Percentiles rank a stretch among this genome's conserved stretches.
Conservation (phyloP, 2,888 invertebrate genomes). For the Hermodice carunculata region DNA sequence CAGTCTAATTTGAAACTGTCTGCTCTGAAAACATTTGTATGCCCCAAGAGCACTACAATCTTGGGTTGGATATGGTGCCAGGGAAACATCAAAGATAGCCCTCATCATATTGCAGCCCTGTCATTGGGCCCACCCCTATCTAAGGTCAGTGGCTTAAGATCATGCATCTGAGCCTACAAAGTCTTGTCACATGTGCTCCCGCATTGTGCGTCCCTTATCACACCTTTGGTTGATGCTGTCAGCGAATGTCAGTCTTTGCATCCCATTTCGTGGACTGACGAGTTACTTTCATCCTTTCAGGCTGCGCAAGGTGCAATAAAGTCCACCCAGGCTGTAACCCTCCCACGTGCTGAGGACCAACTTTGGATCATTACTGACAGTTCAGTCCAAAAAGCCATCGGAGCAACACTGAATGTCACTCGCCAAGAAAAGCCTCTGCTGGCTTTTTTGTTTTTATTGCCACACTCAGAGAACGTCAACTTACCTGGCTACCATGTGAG, state of each 20-base stretch:
- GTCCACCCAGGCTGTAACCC: slow-evolving; percentile 9
- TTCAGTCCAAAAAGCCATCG: too few relatives aligned
- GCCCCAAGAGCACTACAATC: slow-evolving; percentile 26
- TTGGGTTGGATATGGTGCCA: slow-evolving; percentile 43
- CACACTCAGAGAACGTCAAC: background rate
- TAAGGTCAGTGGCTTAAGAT: slow-evolving; percentile 25
- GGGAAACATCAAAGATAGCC: slow-evolving; percentile 34
- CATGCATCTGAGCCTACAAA: too few relatives aligned
- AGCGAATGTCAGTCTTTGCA: background rate
- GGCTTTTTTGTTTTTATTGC: background rate
- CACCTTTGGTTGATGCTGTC: background rate
- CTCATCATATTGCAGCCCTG: slow-evolving; percentile 34
- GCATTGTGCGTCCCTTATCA: background rate
- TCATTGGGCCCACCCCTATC: slow-evolving; percentile 26
- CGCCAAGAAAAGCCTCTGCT: background rate
- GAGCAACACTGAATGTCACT: background rate
- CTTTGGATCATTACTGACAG: slow-evolving; percentile 35
- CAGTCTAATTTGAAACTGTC: slow-evolving; percentile 25
- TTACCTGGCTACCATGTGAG: background rate
- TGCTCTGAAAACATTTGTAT: slow-evolving; percentile 35
- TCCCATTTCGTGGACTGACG: background rate
- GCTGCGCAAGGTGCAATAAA: background rate
- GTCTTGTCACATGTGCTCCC: background rate
- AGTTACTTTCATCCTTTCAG: background rate
- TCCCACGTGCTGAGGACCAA: slow-evolving; percentile 26